A percentile compares a stretch with the other conserved stretches of the same genome.
These are phyloP conservation scores for Cheilosia variabilis DNA, from an alignment of 2,888 invertebrate species.

Conservation along the genomic window DNA sequence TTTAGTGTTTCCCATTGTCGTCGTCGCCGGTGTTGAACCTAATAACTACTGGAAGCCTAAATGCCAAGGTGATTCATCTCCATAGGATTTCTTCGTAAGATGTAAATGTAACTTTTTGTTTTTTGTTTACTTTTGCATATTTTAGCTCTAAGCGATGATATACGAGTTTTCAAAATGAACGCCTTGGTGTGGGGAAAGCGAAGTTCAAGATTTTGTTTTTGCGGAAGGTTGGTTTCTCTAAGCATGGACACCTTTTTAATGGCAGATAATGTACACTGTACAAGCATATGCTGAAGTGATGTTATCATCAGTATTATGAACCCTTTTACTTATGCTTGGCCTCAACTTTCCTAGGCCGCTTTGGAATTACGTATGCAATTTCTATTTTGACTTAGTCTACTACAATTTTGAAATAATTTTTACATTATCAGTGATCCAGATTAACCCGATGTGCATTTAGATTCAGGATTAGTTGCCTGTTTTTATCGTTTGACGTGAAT, in stretches of 20 bases:
- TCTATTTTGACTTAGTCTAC: too few relatives aligned
- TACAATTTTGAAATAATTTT: too few relatives aligned
- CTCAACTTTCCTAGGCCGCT: not conserved
- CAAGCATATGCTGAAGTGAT: conserved; percentile 17
- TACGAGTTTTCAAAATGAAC: conserved; percentile 33
- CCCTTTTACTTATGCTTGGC: not conserved
- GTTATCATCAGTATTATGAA: not conserved
- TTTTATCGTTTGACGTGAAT: not conserved
- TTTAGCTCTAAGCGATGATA: conserved; percentile 41
- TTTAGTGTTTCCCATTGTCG: conserved; percentile 22
- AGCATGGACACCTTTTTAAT: conserved; percentile 4
- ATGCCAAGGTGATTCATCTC: conserved; percentile 73
- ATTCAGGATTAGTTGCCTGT: too few relatives aligned
- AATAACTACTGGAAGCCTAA: conserved; percentile 51
- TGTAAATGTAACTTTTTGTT: conserved; percentile 21
- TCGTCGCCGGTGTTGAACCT: conserved; percentile 30
- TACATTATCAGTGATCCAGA: too few relatives aligned
- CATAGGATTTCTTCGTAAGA: conserved; percentile 15
- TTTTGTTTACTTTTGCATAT: conserved; percentile 12
- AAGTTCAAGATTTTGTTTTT: conserved; percentile 63
- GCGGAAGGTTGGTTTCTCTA: conserved; percentile 57
- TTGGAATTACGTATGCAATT: too few relatives aligned
- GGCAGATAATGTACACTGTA: not conserved
- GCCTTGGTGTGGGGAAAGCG: conserved; percentile 48
- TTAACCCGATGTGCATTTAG: too few relatives aligned